Percentiles rank a stretch among this genome's conserved stretches.
Evolutionary conservation across 2,113 vertebrate genomes (phyloP).

Genomic region (Cyanocitta stelleri): DNA sequence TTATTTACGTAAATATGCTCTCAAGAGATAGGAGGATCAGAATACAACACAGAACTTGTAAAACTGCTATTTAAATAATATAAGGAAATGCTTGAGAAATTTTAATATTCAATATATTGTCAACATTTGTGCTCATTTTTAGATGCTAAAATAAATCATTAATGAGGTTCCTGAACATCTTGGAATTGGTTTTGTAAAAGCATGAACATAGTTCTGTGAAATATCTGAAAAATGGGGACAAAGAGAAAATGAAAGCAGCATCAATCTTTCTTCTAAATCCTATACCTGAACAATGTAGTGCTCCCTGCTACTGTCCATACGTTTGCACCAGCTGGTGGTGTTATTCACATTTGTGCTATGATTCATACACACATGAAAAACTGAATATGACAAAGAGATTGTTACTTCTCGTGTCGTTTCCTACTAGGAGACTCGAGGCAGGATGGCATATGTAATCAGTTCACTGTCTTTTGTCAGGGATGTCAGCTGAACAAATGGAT

Average conservation of each 20-base stretch:
- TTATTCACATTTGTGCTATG: background rate
- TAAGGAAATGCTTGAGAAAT: background rate
- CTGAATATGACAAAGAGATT: background rate
- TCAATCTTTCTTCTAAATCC: background rate
- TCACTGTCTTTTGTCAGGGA: background rate
- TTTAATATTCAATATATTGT: background rate
- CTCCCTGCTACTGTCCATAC: background rate
- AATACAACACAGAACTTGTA: background rate
- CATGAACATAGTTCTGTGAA: background rate
- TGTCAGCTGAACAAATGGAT: background rate
- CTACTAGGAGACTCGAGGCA: background rate
- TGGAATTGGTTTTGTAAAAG: background rate
- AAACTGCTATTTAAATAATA: background rate
- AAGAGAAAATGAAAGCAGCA: background rate
- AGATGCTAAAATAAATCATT: background rate
- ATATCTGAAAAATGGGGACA: background rate
- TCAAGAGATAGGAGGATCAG: background rate
- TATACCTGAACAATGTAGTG: background rate
- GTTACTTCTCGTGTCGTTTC: background rate
- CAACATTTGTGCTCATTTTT: background rate
- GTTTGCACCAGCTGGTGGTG: background rate
- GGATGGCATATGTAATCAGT: background rate
- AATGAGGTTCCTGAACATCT: background rate
- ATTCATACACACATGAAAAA: background rate
- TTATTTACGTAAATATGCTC: background rate